Base-by-base conservation (phyloP, 1,140 invertebrate species). In the Brachystomella parvula region DNA sequence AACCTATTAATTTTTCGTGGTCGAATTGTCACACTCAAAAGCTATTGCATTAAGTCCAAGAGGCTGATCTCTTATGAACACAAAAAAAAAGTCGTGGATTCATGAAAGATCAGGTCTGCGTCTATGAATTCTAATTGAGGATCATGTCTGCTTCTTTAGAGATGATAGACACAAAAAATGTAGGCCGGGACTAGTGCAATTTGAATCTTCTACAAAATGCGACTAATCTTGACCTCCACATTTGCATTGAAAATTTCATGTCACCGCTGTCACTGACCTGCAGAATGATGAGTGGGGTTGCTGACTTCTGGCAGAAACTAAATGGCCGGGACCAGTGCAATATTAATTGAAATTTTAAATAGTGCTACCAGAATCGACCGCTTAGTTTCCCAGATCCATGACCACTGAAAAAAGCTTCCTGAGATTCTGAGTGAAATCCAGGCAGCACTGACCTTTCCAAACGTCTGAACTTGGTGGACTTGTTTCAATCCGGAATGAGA, bases 311-410 rank as follows among this genome's bases (percentile, higher is more conserved):
- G 64, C 15, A 33, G 17, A 1, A 66, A 58, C 47, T 59, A 59
- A 75, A 73, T 76, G 75, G 75, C 75, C 75, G 75, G 75, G 75
- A 76, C 75, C 74, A 76, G 75, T 76, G 75, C 75, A 76, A 76
- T 76, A 76, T 76, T 76, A 62, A 33, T 65, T 56, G 3, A 35
- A 61, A 49, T 39, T 19, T 57, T 29, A 58, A 62, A 67, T 68
- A 71, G 63, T 71, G 70, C 63, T 44, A 66, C 66, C 56, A 44
- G 44, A 65, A 53, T 66, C 70, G 64, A 71, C 70, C 70, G 63
- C 12, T 12, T 30, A 44, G 66, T 64, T 31, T 29, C 30, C 39
- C 39, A 44, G 39, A 44, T 44, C n/a, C n/a, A n/a, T n/a, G n/a
- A n/a, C n/a, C n/a, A n/a, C n/a, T n/a, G n/a, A n/a, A n/a, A n/a